Base-by-base conservation (phyloP, 2,113 vertebrate genomes). In the Seriola rivoliana region DNA sequence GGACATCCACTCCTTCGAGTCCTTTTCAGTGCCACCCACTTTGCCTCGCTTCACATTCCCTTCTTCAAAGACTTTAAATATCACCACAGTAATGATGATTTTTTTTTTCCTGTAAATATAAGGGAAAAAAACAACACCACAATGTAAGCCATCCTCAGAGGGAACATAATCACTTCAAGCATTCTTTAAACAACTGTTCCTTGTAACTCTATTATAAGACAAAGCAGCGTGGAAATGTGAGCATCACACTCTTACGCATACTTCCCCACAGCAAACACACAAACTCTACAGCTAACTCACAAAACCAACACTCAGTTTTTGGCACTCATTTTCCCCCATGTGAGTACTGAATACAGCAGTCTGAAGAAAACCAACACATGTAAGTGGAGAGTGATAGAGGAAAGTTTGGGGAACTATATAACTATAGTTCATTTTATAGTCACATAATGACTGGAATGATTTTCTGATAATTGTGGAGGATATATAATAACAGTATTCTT, bases 1-100 rank as follows among this genome's bases (percentile, higher is more conserved):
- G 54, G 54, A 75, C 55, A 54, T 82, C 60, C 66, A 82, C 42
- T 85, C 62, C 73, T 68, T 10, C 38, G 36, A 7, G 60, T 85
- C 58, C n/a, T 66, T 80, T 62, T 78, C 42, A 58, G 44, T 71
- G 60, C 83, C 79, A 87, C 85, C 87, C 82, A 82, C 82, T 73
- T 72, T 10, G 75, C 42, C 52, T 50, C 50, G 50, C 40, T 57
- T 73, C 67, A 74, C 65, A 71, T 14, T 68, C 23, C 44, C 55
- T 34, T 59, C 66, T 76, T 80, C n/a, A 70, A 72, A 80, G 68
- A 58, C 44, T 72, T 71, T 50, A 75, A 32, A 48, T 77, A 65
- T 78, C 40, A 59, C 65, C 50, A 59, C 36, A 21, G 57, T 69
- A 13, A 71, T 57, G 19, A 29, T 21, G 52, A 17, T 13, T 59